Percentiles rank a stretch among this genome's conserved stretches.
Evolutionary conservation across 2,797 vertebrate genomes (phyloP).

Genomic region (Adrianichthys oophorus): DNA sequence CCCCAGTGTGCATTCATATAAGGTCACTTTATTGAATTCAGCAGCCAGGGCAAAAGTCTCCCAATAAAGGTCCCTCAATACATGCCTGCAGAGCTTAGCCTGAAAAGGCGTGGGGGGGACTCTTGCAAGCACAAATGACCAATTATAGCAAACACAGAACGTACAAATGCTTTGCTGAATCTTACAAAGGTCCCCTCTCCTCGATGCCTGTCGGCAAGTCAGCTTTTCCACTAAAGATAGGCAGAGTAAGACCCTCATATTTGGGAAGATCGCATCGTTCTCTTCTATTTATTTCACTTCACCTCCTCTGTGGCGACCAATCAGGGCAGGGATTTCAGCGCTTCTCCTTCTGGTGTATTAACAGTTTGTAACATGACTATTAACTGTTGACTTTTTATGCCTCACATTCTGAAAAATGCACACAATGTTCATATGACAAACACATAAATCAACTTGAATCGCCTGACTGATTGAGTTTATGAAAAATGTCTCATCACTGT

Average conservation of each 20-base stretch:
- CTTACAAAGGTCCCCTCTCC: not conserved
- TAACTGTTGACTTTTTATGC: too few relatives aligned
- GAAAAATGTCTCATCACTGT: too few relatives aligned
- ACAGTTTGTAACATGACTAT: too few relatives aligned
- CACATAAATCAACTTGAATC: too few relatives aligned
- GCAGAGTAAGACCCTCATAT: conserved; percentile 4
- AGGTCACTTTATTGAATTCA: conserved; percentile 76
- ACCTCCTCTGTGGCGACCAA: not conserved
- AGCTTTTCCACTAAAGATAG: not conserved
- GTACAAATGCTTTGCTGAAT: conserved; percentile 5
- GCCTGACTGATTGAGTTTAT: too few relatives aligned
- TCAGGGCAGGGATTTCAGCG: too few relatives aligned
- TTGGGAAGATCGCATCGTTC: not conserved
- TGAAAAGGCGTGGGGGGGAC: not conserved
- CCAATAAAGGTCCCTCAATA: conserved; percentile 42
- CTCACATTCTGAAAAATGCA: too few relatives aligned
- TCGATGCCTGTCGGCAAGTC: not conserved
- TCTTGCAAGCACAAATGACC: conserved; percentile 47
- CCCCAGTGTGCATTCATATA: conserved; percentile 64
- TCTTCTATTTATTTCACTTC: not conserved
- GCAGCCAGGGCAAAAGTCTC: conserved; percentile 34
- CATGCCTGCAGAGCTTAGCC: conserved; percentile 14
- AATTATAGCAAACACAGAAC: conserved; percentile 33
- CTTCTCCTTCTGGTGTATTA: too few relatives aligned
- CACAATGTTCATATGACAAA: too few relatives aligned